Conservation (phyloP, 2,888 invertebrate genomes). For the Antheraea yamamai region DNA sequence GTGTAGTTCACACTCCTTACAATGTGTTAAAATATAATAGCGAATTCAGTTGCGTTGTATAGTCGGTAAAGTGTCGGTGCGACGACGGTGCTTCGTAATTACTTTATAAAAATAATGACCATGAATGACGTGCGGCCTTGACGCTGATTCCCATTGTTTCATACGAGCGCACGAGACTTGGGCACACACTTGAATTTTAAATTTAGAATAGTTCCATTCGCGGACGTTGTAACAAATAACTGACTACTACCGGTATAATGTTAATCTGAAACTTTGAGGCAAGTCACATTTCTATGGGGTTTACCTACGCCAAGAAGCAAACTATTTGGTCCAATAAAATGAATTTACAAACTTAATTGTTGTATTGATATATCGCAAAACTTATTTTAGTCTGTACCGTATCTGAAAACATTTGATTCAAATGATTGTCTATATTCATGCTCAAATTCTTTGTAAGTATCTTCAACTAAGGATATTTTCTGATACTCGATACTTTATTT, state of each 20-base stretch:
- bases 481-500: slow-evolving; percentile 13
- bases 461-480: background rate
- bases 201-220: slow-evolving; percentile 40
- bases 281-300: background rate
- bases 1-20: background rate
- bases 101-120: slow-evolving; percentile 66
- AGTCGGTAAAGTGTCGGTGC: background rate
- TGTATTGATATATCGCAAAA: background rate
- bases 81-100: slow-evolving; percentile 61
- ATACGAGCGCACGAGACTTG: slow-evolving; percentile 42
- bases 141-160: slow-evolving; percentile 72
- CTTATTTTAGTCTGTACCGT: background rate
- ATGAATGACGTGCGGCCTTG: slow-evolving; percentile 71
- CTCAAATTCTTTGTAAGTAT: background rate
- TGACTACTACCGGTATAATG: slow-evolving; percentile 7
- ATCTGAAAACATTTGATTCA: background rate
- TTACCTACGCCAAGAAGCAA: background rate
- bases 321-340: background rate
- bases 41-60: slow-evolving; percentile 7
- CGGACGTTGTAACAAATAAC: slow-evolving; percentile 20
- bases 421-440: background rate
- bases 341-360: background rate
- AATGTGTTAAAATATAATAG: background rate
- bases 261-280: background rate
- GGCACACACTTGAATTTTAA: slow-evolving; percentile 51